These are phyloP conservation scores for Silurus meridionalis DNA, from an alignment of 2,113 vertebrate genomes.

Conservation along the genomic window DNA sequence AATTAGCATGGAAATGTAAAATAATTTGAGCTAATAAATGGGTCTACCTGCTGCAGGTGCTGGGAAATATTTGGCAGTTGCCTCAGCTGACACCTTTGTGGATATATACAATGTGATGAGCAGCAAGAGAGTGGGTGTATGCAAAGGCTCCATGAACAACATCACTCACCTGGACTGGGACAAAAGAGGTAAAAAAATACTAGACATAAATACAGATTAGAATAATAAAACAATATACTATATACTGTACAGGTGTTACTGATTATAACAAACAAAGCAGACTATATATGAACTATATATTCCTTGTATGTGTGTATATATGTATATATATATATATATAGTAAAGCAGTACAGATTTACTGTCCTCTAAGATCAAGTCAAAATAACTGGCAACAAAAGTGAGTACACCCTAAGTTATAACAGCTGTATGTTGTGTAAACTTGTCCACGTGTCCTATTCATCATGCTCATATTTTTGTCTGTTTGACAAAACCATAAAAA, in stretches of 20 bases:
- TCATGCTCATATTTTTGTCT: no score
- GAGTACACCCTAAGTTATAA: no score
- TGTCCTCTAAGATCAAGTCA: no score
- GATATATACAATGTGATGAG: conserved; percentile 97
- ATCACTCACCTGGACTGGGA: conserved; percentile 98
- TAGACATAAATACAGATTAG: background rate
- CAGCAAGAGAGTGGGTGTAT: conserved; percentile 94
- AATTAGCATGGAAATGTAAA: conserved; percentile 14
- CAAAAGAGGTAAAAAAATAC: conserved; percentile 75
- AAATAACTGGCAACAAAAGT: no score
- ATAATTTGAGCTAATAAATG: background rate
- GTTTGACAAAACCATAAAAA: no score
- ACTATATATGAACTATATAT: background rate
- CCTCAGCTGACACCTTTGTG: conserved; percentile 92
- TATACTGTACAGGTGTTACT: background rate
- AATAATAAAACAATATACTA: background rate
- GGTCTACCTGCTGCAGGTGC: conserved; percentile 72
- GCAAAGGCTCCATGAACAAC: conserved; percentile 91
- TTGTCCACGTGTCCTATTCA: no score
- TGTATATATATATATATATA: no score
- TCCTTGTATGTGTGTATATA: background rate
- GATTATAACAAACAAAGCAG: conserved; percentile 4
- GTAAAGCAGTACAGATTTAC: no score
- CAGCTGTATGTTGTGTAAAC: no score
- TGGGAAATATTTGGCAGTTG: conserved; percentile 95